Conservation (phyloP, 2,888 invertebrate genomes). For the Drymonia ruficornis region DNA sequence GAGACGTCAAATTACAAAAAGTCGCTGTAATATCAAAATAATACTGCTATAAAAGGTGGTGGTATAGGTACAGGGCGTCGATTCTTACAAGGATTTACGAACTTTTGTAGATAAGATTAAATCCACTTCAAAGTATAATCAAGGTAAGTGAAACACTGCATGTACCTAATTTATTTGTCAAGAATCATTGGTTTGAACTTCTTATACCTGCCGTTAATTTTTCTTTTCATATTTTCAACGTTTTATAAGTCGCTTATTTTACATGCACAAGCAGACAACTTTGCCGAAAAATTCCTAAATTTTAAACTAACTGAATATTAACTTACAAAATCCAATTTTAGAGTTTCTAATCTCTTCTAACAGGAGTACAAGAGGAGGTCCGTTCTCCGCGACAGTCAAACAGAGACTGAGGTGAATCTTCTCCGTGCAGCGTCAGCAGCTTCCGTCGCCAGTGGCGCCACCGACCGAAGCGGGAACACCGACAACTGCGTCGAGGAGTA, state of each 20-base stretch:
- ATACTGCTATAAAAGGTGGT: too few relatives aligned
- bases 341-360: slow-evolving; percentile 21
- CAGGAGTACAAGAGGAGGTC: slow-evolving; percentile 94
- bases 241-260: too few relatives aligned
- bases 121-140: too few relatives aligned
- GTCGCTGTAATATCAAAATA: too few relatives aligned
- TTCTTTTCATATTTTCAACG: too few relatives aligned
- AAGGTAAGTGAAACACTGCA: slow-evolving; percentile 1
- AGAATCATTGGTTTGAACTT: neutral
- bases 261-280: too few relatives aligned
- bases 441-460: slow-evolving; percentile 89
- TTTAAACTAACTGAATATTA: neutral
- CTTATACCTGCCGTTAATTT: too few relatives aligned
- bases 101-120: too few relatives aligned
- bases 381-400: slow-evolving; percentile 90
- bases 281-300: neutral
- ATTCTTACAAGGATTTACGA: too few relatives aligned
- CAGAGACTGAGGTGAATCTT: slow-evolving; percentile 91
- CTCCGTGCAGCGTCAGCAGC: slow-evolving; percentile 92
- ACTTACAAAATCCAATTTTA: neutral
- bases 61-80: too few relatives aligned
- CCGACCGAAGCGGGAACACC: slow-evolving; percentile 92
- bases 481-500: slow-evolving; percentile 94
- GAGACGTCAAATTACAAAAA: too few relatives aligned
- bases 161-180: neutral